These are phyloP conservation scores for Neoitamus cyanurus DNA, from an alignment of 2,888 invertebrate species.

Conservation along the genomic window DNA sequence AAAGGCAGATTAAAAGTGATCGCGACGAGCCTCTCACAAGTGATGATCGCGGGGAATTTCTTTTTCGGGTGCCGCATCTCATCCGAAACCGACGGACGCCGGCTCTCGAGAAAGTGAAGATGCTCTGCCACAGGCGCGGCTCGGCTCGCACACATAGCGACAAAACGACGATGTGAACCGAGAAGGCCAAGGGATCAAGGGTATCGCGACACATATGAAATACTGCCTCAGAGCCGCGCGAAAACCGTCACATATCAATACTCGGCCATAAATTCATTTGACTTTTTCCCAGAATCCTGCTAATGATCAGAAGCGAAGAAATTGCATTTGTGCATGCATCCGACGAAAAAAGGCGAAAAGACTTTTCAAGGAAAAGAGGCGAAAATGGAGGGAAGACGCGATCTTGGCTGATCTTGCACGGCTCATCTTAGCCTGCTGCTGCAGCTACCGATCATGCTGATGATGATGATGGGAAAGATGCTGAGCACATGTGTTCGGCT, in stretches of 20 bases:
- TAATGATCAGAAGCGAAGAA: conserved; percentile 49
- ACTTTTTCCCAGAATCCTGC: conserved; percentile 48
- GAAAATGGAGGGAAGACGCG: conserved; percentile 6
- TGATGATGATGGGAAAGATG: conserved; percentile 43
- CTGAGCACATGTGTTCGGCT: conserved; percentile 43
- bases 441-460: background rate
- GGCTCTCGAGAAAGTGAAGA: background rate
- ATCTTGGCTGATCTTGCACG: background rate
- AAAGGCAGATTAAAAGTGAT: conserved; percentile 2
- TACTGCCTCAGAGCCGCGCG: background rate
- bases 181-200: conserved; percentile 34
- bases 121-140: background rate
- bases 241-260: conserved; percentile 22
- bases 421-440: background rate
- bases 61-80: conserved; percentile 25
- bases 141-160: background rate
- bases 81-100: background rate
- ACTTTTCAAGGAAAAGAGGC: background rate
- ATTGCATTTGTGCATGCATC: conserved; percentile 38
- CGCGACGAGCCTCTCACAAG: conserved; percentile 13
- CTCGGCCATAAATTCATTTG: conserved; percentile 33
- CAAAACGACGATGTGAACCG: background rate
- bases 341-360: conserved; percentile 6
- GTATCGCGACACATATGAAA: conserved; percentile 23
- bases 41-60: conserved; percentile 35